Percentiles rank a stretch among this genome's conserved stretches.
These are phyloP conservation scores for Euplexia lucipara DNA, from an alignment of 2,888 invertebrate genomes.

Conservation along the genomic window DNA sequence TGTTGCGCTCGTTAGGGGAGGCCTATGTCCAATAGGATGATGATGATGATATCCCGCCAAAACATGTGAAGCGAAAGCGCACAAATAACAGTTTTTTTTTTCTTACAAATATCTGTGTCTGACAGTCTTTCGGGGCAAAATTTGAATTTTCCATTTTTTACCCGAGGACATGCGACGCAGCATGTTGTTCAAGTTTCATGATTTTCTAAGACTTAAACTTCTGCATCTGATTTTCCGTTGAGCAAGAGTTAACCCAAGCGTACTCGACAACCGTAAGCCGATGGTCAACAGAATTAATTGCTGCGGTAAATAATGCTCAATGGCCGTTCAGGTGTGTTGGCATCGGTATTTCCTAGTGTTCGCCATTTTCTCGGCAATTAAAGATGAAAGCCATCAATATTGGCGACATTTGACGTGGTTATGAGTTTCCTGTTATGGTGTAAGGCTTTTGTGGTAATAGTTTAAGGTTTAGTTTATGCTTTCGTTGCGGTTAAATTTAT, in stretches of 20 bases:
- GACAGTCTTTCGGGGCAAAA: too few species aligned
- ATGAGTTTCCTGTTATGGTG: slow-evolving; percentile 26
- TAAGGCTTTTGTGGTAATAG: slow-evolving; percentile 4
- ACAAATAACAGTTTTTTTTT: too few species aligned
- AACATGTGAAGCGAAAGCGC: too few species aligned
- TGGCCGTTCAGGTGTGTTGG: slow-evolving; percentile 46
- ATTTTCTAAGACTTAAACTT: slow-evolving; percentile 22
- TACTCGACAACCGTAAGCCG: slow-evolving; percentile 44
- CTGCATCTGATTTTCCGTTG: slow-evolving; percentile 9
- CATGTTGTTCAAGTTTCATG: too few species aligned
- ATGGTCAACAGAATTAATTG: slow-evolving; percentile 55
- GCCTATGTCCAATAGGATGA: too few species aligned
- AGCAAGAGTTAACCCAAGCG: slow-evolving; percentile 34
- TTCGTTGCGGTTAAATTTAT: neutral
- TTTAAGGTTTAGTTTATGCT: neutral
- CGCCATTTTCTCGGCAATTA: slow-evolving; percentile 53
- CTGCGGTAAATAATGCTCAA: slow-evolving; percentile 55
- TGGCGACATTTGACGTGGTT: slow-evolving; percentile 30
- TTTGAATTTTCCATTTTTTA: too few species aligned
- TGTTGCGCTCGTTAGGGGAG: too few species aligned
- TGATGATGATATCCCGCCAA: too few species aligned
- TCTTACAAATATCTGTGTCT: too few species aligned
- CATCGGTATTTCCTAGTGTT: slow-evolving; percentile 45
- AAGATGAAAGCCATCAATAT: slow-evolving; percentile 40
- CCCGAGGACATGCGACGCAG: too few species aligned